Evolutionary conservation across 2,797 vertebrate species (phyloP).

Genomic region (Poeciliopsis turneri): DNA sequence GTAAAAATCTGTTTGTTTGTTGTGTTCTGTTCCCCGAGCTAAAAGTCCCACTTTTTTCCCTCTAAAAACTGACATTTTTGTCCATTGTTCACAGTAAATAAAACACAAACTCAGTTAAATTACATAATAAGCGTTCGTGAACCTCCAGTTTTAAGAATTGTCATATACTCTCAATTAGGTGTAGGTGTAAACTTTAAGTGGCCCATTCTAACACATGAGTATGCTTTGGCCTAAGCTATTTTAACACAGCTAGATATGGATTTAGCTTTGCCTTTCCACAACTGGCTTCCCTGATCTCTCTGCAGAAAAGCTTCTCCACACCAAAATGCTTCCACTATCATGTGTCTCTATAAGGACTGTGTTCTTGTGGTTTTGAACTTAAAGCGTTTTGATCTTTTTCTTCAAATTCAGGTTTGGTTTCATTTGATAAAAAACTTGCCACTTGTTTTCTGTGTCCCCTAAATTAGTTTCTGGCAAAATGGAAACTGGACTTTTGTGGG

Average conservation of each 20-base stretch:
- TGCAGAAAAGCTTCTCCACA: neutral
- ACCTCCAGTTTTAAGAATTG: neutral
- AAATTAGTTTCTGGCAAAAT: neutral
- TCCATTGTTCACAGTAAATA: neutral
- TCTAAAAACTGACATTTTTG: neutral
- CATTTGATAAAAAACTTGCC: neutral
- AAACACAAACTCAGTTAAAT: neutral
- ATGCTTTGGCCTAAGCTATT: neutral
- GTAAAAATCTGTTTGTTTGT: neutral
- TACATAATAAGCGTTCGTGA: neutral
- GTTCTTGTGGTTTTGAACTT: neutral
- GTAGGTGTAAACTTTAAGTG: neutral
- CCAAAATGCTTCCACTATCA: neutral
- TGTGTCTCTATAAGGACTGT: neutral
- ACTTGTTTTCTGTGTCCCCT: neutral
- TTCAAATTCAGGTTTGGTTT: neutral
- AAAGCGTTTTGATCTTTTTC: neutral
- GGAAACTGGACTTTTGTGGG: neutral
- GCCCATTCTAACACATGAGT: neutral
- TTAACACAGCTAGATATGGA: neutral
- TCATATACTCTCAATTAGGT: neutral
- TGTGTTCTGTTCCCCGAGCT: neutral
- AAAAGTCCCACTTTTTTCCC: neutral
- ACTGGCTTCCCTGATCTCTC: neutral
- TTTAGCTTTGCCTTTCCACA: neutral